A percentile compares a stretch with the other conserved stretches of the same genome.
phyloP scores from a whole-genome alignment of 2,113 vertebrate species.

The Danionella cerebrum region DNA sequence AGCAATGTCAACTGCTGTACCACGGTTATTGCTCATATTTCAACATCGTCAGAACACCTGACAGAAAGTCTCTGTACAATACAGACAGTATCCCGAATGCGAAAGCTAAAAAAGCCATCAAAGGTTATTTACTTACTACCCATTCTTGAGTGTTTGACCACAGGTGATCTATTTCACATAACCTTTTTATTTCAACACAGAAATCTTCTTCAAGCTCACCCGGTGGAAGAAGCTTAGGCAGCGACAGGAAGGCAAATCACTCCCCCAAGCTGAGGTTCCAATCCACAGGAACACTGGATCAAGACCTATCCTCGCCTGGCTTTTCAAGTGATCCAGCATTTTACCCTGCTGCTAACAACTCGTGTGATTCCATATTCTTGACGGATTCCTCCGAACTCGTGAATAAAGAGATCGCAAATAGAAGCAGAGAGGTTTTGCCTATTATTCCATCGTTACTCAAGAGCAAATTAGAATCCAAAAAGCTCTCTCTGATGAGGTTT shows the following conservation, averaged over 20 bases:
- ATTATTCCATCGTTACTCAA: slow-evolving; percentile 92
- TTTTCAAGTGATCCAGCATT: slow-evolving; percentile 83
- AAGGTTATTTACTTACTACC: no score
- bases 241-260: slow-evolving; percentile 75
- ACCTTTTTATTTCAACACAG: slow-evolving; percentile 37
- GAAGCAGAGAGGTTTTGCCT: slow-evolving; percentile 84
- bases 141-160: no score
- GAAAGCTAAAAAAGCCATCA: slow-evolving; percentile 86
- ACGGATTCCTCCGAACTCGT: slow-evolving; percentile 79
- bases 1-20: slow-evolving; percentile 86
- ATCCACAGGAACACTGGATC: slow-evolving; percentile 72
- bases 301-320: slow-evolving; percentile 71
- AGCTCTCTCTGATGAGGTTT: slow-evolving; percentile 35
- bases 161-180: no score
- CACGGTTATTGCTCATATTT: slow-evolving; percentile 86
- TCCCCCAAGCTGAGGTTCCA: slow-evolving; percentile 84
- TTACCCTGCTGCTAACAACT: slow-evolving; percentile 88
- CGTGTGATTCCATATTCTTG: slow-evolving; percentile 91
- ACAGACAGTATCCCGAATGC: slow-evolving; percentile 83
- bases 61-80: slow-evolving; percentile 85
- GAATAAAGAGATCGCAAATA: slow-evolving; percentile 71
- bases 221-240: slow-evolving; percentile 83
- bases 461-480: slow-evolving; percentile 63
- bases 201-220: slow-evolving; percentile 90
- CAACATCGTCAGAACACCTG: slow-evolving; percentile 69